Conservation (phyloP, 1,140 invertebrate species). For the Drosophila pseudoobscura region DNA sequence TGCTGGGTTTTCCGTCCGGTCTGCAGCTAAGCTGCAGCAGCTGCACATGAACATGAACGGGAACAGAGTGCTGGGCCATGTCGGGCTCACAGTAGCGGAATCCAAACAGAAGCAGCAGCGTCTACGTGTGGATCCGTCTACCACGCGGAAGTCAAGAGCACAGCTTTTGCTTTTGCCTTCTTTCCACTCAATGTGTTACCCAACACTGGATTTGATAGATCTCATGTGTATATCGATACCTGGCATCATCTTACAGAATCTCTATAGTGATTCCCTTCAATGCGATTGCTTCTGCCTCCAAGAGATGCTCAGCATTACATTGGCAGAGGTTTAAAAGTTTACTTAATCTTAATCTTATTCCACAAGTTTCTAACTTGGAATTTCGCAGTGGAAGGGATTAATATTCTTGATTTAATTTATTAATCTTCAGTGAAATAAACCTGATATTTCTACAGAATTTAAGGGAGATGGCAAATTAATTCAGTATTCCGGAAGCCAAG, state of each 20-base stretch:
- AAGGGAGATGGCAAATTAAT: no score
- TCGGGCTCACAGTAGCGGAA: background rate
- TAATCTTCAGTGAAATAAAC: no score
- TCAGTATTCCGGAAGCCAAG: no score
- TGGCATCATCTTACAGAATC: no score
- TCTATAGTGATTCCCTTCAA: background rate
- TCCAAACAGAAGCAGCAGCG: background rate
- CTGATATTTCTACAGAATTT: no score
- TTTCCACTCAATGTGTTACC: background rate
- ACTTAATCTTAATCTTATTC: no score
- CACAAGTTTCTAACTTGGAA: no score
- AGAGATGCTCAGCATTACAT: background rate
- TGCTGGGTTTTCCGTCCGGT: slow-evolving; percentile 18
- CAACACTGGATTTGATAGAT: background rate
- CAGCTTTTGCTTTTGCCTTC: no score
- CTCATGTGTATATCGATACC: background rate
- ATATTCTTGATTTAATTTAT: no score
- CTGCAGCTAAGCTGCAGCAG: slow-evolving; percentile 31
- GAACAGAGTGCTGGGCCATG: slow-evolving; percentile 4
- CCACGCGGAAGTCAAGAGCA: background rate
- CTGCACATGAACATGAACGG: slow-evolving; percentile 30
- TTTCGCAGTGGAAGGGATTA: no score
- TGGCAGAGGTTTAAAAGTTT: slow-evolving; percentile 24
- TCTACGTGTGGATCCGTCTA: no score
- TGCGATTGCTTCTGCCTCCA: slow-evolving; percentile 22